phyloP scores from a whole-genome alignment of 2,113 vertebrate genomes.

The Cavia aperea region DNA sequence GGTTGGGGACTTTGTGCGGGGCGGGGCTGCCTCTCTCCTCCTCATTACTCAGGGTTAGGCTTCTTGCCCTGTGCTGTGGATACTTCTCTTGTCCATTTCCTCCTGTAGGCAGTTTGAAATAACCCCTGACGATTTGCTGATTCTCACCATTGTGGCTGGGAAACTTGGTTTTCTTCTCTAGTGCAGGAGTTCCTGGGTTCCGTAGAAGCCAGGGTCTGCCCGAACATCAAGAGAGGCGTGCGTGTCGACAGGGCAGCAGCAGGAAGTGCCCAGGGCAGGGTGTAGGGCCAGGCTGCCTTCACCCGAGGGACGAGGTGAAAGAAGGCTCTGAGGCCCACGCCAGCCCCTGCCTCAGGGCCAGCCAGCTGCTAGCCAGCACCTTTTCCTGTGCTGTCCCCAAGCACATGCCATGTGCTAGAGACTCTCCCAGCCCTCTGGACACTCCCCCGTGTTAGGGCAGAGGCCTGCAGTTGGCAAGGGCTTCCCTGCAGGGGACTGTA shows the following conservation, averaged over 20 bases:
- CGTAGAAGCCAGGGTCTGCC: background rate
- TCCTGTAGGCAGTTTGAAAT: background rate
- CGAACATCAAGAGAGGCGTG: background rate
- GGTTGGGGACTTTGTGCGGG: background rate
- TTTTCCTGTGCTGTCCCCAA: background rate
- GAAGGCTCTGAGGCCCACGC: background rate
- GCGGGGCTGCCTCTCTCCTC: too few relatives aligned
- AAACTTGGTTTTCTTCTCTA: background rate
- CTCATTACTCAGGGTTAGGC: background rate
- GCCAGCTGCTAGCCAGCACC: background rate
- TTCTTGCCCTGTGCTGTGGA: background rate
- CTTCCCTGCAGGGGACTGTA: background rate
- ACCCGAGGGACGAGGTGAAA: background rate
- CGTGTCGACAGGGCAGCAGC: background rate
- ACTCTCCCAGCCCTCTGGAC: background rate
- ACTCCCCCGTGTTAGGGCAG: background rate
- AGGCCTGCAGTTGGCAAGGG: background rate
- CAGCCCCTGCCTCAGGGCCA: background rate
- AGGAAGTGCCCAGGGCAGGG: background rate
- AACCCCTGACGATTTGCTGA: background rate
- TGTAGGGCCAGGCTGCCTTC: background rate
- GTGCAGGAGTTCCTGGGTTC: background rate
- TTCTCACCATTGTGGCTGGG: background rate
- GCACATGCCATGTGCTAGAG: background rate
- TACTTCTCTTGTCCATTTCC: background rate